Base-by-base conservation (phyloP, 1,140 invertebrate species). In the Triops cancriformis region DNA sequence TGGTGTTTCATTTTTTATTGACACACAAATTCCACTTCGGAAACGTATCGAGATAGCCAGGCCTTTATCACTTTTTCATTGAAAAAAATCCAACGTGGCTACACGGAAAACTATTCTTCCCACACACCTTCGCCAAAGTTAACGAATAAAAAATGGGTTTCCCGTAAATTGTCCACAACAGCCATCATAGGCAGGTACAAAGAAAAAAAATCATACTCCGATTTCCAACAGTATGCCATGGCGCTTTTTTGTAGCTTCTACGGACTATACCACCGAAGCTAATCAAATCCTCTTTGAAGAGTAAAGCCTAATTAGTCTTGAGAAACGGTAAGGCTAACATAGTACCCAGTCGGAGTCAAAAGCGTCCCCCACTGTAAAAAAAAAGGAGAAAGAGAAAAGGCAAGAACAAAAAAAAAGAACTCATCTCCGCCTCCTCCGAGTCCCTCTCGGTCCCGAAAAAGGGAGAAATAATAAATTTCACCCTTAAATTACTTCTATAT, bases 401-500 rank as follows among this genome's bases (percentile, higher is more conserved):
- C 0, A 23, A 64, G 51, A 64, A 64, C 51, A n/a, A 64, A 64
- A 64, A 45, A 45, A 64, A 64, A 9, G 23, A 64, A 64, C 51
- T 64, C 51, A 64, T 64, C 51, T 23, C n/a, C 51, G 51, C 51
- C 51, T 64, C 51, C 7, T 64, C 23, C 2, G 7, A 23, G 51
- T 64, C 51, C 51, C 23, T 23, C 14, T 9, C 14, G 23, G 43
- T 37, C 31, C 31, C 31, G 23, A 64, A 64, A 64, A 64, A 64
- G 51, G 51, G 51, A 23, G 18, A 23, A 64, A 64, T n/a, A 23
- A 64, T 64, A 64, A 64, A 64, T 64, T 64, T 64, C 23, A 64
- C 51, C 51, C 51, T 64, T n/a, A 64, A 64, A 64, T 64, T 64
- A 23, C 51, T 23, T 64, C 51, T 64, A 64, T 64, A 64, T 64